Conservation (phyloP, 1,140 invertebrate species). For the Oncopeltus fasciatus region DNA sequence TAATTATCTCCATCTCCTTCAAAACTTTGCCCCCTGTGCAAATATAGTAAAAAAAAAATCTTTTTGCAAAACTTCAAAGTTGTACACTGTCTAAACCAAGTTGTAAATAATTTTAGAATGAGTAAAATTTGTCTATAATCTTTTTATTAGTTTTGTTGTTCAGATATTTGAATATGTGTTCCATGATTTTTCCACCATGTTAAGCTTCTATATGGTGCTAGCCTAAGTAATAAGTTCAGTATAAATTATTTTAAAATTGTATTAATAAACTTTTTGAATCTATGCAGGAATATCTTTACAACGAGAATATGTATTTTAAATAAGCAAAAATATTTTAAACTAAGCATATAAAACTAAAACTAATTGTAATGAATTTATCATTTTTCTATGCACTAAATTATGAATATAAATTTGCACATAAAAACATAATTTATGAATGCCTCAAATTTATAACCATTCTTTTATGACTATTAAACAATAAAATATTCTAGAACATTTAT, state of each 20-base stretch:
- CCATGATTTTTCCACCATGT: neutral
- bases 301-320: conserved; percentile 4
- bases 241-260: neutral
- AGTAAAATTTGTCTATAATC: neutral
- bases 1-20: too few species aligned
- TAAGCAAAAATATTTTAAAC: neutral
- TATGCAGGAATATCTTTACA: neutral
- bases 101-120: conserved; percentile 4
- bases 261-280: neutral
- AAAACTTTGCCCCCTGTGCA: too few species aligned
- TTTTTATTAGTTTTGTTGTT: neutral
- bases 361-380: neutral
- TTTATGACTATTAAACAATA: too few species aligned
- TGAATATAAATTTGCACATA: neutral
- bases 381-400: conserved; percentile 4
- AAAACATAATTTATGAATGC: neutral
- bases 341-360: too few species aligned
- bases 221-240: neutral
- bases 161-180: neutral
- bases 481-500: neutral
- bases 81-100: neutral
- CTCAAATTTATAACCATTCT: neutral
- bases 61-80: too few species aligned
- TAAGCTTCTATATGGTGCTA: conserved; percentile 2
- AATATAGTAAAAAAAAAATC: too few species aligned